Evolutionary conservation across 1,140 invertebrate species (phyloP).

Genomic region (Homalodisca vitripennis): DNA sequence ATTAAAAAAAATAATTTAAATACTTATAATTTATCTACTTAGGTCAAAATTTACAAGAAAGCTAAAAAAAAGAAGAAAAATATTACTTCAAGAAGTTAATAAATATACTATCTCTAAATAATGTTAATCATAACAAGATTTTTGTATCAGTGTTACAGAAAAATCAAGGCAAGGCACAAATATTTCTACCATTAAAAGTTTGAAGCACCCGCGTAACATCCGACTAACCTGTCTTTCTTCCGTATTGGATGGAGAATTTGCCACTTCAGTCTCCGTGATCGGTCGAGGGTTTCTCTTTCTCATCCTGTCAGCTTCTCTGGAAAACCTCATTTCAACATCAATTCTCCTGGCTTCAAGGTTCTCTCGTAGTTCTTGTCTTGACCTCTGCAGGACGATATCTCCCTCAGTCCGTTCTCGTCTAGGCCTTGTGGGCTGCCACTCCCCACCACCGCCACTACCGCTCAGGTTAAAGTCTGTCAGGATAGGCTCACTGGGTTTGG

Average conservation of each 20-base stretch:
- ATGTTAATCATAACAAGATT: too few species aligned
- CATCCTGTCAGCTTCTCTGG: constrained; percentile 30
- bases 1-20: too few species aligned
- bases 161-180: constrained; percentile 1
- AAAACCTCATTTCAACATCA: constrained; percentile 43
- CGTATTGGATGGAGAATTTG: too few species aligned
- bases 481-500: constrained; percentile 55
- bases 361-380: constrained; percentile 47
- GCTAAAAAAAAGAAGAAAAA: too few species aligned
- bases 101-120: too few species aligned
- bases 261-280: constrained; percentile 5
- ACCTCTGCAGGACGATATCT: constrained; percentile 66
- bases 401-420: constrained; percentile 84
- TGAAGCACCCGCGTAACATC: constrained; percentile 1
- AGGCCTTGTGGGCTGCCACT: constrained; percentile 53
- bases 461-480: constrained; percentile 66
- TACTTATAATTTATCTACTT: too few species aligned
- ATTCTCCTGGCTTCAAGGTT: constrained; percentile 51
- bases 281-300: constrained; percentile 25
- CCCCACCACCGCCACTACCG: constrained; percentile 22
- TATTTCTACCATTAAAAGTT: too few species aligned
- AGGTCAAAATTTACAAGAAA: too few species aligned
- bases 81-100: too few species aligned
- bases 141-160: constrained; percentile 4
- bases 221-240: constrained; percentile 15